A percentile compares a stretch with the other conserved stretches of the same genome.
Conservation (phyloP, 2,113 vertebrate species). For the Platysteira castanea region DNA sequence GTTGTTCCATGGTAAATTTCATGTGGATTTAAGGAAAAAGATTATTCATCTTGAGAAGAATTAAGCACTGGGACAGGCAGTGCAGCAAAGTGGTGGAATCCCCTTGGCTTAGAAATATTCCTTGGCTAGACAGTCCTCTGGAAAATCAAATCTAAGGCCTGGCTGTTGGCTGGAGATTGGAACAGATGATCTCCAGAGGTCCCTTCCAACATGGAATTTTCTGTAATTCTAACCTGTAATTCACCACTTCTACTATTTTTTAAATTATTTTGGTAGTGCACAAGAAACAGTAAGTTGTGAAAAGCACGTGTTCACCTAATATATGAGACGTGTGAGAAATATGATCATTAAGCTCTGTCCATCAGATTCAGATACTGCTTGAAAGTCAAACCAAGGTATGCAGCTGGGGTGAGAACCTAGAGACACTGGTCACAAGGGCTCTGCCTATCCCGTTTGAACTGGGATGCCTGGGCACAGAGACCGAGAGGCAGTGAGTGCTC, state of each 20-base stretch:
- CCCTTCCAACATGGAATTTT: neutral
- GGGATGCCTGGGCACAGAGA: neutral
- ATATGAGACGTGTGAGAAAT: neutral
- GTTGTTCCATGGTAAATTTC: neutral
- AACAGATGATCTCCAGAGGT: neutral
- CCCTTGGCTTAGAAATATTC: neutral
- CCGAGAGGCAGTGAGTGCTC: fast-evolving
- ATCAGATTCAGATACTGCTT: neutral
- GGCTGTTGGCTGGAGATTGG: neutral
- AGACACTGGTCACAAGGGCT: neutral
- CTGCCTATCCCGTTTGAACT: neutral
- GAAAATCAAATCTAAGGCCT: neutral
- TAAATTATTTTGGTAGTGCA: neutral
- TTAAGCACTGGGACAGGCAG: neutral
- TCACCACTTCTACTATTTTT: neutral
- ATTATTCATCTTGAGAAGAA: neutral
- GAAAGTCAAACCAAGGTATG: neutral
- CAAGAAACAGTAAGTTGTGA: neutral
- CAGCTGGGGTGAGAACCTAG: neutral
- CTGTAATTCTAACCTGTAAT: neutral
- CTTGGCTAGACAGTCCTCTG: neutral
- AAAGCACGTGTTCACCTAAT: neutral
- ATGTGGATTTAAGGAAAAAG: neutral
- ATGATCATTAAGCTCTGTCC: neutral
- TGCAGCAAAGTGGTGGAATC: neutral